Evolutionary conservation across 2,888 invertebrate genomes (phyloP).

Genomic region (Craniophora ligustri): DNA sequence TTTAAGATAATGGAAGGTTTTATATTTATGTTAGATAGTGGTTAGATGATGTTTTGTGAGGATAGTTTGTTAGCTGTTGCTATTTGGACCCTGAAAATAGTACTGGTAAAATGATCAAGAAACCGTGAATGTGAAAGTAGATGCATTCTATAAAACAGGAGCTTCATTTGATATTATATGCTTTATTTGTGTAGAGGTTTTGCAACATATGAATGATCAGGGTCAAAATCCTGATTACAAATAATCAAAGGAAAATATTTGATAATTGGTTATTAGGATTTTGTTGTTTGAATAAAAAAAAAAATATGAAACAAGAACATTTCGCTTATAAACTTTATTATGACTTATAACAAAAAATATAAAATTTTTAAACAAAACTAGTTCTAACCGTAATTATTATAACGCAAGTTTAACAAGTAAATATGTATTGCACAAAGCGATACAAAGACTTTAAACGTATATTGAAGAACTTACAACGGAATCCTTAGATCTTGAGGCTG

Average conservation of each 20-base stretch:
- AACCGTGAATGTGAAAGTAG: too few relatives aligned
- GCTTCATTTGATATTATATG: too few relatives aligned
- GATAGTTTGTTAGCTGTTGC: background rate
- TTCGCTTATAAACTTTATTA: background rate
- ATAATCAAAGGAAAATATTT: too few relatives aligned
- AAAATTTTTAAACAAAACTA: background rate
- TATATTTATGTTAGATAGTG: background rate
- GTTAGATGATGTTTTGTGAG: background rate
- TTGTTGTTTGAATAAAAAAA: background rate
- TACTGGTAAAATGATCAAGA: too few relatives aligned
- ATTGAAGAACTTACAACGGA: too few relatives aligned
- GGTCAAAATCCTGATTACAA: too few relatives aligned
- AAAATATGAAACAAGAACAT: background rate
- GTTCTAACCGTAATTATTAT: background rate
- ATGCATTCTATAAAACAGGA: too few relatives aligned
- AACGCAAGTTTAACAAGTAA: background rate
- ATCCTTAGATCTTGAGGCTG: too few relatives aligned
- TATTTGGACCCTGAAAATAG: background rate
- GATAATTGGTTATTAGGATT: too few relatives aligned
- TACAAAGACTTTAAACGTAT: background rate
- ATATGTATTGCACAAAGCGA: background rate
- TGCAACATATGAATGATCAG: too few relatives aligned
- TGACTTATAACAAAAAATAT: background rate
- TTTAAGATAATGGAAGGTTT: background rate
- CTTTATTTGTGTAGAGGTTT: too few relatives aligned